Evolutionary conservation across 2,888 invertebrate genomes (phyloP), one percentile per base, ranked within the genome.

Genomic region (Cerceris rybyensis): DNA sequence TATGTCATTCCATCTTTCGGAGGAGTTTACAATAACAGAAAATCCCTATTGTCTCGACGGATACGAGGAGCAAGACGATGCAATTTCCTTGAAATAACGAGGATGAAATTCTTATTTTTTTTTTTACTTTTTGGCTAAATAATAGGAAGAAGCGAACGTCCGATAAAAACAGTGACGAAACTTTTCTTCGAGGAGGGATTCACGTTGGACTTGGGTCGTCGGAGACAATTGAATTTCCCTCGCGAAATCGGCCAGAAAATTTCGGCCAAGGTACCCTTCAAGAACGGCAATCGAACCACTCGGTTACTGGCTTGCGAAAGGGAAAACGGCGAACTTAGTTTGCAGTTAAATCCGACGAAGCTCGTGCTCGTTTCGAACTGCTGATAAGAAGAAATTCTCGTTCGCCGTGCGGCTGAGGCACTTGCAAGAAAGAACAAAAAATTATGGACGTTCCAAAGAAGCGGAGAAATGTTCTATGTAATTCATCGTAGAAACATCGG

Each of bases 301-400:
- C 49, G 61, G 61, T 61, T 42, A 61, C 49, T 46, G 61, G 49
- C n/a, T 49, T 52, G 63, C 50, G 63, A 63, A 63, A 63, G 63
- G 63, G 63, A 63, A 63, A 63, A 50, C 63, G 63, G 63, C 28
- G 14, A 52, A 63, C 63, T 49, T 49, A 63, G 63, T 63, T 52
- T 52, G 52, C 50, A 28, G 50, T 52, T 63, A 64, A 81, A 81
- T 76, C 80, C 79, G 70, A 68, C 80, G 81, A 74, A 82, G 80
- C 80, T 82, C 77, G 70, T 74, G 81, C 77, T 82, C 77, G 81
- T 77, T 76, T 65, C 67, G 17, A 67, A 67, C 57, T 67, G 67
- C 67, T 55, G 57, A 67, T 67, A 54, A 65, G 41, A 46, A 57
- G 67, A 58, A 67, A 67, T 67, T 58, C 14, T 28, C 67, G 41